phyloP scores from a whole-genome alignment of 2,113 vertebrate genomes.

The Irena cyanogastra region DNA sequence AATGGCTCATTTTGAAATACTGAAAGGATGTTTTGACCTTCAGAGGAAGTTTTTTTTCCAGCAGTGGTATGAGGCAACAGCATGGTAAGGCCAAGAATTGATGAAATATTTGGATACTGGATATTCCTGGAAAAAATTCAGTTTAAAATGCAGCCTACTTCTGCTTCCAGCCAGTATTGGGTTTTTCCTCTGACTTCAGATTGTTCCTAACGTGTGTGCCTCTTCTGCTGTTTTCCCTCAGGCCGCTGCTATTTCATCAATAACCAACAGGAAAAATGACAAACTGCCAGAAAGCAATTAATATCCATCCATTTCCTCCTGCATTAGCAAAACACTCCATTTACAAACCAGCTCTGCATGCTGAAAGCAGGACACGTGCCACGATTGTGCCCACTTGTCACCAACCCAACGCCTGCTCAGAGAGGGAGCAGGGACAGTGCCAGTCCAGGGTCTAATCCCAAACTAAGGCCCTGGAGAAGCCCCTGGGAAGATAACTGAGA shows the following conservation, averaged over 20 bases:
- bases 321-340: neutral
- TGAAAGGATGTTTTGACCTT: neutral
- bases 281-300: neutral
- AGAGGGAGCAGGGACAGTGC: accelerated
- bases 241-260: neutral
- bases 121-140: neutral
- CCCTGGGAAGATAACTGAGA: neutral
- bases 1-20: neutral
- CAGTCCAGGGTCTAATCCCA: neutral
- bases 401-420: neutral
- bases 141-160: neutral
- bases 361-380: neutral
- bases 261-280: neutral
- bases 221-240: neutral
- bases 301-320: neutral
- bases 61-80: neutral
- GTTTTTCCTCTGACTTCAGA: neutral
- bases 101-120: neutral
- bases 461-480: neutral
- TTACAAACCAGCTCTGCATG: neutral
- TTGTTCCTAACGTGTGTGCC: neutral
- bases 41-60: neutral
- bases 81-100: neutral
- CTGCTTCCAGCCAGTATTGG: neutral
- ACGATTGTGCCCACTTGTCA: neutral